Conservation (phyloP, 2,113 vertebrate genomes). For the Athene cunicularia region DNA sequence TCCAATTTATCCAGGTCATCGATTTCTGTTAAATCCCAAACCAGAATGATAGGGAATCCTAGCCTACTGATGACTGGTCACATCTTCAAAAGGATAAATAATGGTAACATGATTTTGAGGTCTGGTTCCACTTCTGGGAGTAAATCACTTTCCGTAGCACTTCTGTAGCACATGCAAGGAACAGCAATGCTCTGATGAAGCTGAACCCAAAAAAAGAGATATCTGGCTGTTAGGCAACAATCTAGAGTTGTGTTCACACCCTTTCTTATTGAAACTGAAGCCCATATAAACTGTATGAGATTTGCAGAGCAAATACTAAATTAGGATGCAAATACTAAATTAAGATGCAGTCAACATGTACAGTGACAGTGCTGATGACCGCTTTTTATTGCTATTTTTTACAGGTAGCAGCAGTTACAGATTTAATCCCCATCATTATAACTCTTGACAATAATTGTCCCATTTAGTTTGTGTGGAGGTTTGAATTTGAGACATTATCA, state of each 20-base stretch:
- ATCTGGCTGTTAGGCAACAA: not conserved
- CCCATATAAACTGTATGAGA: not conserved
- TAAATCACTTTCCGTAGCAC: not conserved
- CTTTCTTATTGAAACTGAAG: not conserved
- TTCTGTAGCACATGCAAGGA: not conserved
- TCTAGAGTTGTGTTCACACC: not conserved
- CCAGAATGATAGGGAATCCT: not conserved
- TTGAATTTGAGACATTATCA: not conserved
- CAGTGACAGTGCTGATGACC: fast-evolving
- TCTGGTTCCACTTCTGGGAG: not conserved
- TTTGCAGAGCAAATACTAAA: not conserved
- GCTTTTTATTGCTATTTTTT: not conserved
- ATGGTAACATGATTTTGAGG: not conserved
- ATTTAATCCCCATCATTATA: not conserved
- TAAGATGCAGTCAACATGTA: not conserved
- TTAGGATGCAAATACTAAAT: not conserved
- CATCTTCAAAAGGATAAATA: not conserved
- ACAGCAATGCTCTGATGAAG: not conserved
- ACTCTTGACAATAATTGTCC: not conserved
- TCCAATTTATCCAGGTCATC: not conserved
- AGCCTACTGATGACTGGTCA: not conserved
- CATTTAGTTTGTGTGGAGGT: not conserved
- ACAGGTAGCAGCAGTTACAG: not conserved
- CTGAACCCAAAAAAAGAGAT: not conserved
- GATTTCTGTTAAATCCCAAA: not conserved